A percentile compares a stretch with the other conserved stretches of the same genome.
phyloP scores from a whole-genome alignment of 2,113 vertebrate species.

The Axis porcinus region DNA sequence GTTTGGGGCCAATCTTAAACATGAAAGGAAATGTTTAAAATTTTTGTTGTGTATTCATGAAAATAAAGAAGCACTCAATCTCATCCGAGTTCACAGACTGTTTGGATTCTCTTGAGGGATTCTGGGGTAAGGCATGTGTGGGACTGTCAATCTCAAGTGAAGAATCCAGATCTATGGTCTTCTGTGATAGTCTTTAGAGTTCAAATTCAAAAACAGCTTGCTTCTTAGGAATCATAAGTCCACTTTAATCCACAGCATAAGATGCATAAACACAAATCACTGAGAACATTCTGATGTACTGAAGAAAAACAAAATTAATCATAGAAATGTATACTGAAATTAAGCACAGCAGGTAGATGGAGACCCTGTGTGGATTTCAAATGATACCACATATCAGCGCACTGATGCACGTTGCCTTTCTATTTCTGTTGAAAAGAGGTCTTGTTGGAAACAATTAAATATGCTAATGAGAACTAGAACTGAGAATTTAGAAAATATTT shows the following conservation, averaged over 20 bases:
- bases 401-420: conserved; percentile 5
- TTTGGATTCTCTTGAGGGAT: not conserved
- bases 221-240: not conserved
- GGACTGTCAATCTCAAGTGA: not conserved
- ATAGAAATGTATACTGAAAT: conserved; percentile 37
- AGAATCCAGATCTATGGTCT: not conserved
- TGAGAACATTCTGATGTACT: conserved; percentile 4
- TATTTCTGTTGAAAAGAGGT: conserved; percentile 31
- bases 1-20: not conserved
- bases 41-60: not conserved
- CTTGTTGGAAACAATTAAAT: conserved; percentile 48
- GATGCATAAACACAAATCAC: not conserved
- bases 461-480: conserved; percentile 29
- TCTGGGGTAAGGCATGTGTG: not conserved
- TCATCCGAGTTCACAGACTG: not conserved
- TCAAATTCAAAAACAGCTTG: not conserved
- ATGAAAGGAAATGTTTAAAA: not conserved
- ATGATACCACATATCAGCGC: conserved; percentile 20
- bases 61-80: not conserved
- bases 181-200: not conserved
- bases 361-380: conserved; percentile 48
- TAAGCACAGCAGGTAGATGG: conserved; percentile 52
- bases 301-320: conserved; percentile 59
- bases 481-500: not conserved
- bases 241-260: not conserved